Evolutionary conservation across 2,888 invertebrate species (phyloP), one percentile per base, ranked within the genome.

Genomic region (Sphaerophoria taeniata): DNA sequence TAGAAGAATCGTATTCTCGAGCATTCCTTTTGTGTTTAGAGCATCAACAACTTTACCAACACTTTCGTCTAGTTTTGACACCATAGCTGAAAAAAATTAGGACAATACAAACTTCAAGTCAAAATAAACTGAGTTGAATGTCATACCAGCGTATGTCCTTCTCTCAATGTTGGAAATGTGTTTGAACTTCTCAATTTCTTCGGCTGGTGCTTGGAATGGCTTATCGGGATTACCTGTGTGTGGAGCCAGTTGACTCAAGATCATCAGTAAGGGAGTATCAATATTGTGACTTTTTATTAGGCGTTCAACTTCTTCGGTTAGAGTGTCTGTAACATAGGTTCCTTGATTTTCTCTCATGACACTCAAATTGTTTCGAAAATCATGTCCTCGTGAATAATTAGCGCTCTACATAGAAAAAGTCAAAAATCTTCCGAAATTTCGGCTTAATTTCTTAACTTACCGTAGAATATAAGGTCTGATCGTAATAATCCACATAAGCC

Each of bases 21-120:
- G 92, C 91, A 98, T 95, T 4, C 93, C 93, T 83, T 94, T 94
- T 0, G 93, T 90, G 33, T 94, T 92, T 53, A 98, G 92, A 3
- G 96, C 94, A 63, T 94, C 90, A 0, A 97, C 93, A 7, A 98
- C 94, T 65, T 94, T 93, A 0, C 97, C 98, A 3, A 98, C 94
- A 61, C 97, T 96, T 75, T 96, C 94, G 90, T 98, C 98, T 88
- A 98, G 92, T 87, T 95, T 95, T 33, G 96, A 95, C 2, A 98
- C 94, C 95, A 98, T 96, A 6, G 96, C 98, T 11, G 0, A 16
- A 14, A 39, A 33, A 16, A 12, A 47, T 36, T 3, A 14, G n/a
- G 36, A 39, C 4, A 11, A 11, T 43, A 11, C 9, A 43, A 11
- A 11, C 12, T 43, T 43, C 39, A 7, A 9, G 11, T 12, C 9